Evolutionary conservation across 1,140 invertebrate genomes (phyloP).

Genomic region (Agrypnia vestita): DNA sequence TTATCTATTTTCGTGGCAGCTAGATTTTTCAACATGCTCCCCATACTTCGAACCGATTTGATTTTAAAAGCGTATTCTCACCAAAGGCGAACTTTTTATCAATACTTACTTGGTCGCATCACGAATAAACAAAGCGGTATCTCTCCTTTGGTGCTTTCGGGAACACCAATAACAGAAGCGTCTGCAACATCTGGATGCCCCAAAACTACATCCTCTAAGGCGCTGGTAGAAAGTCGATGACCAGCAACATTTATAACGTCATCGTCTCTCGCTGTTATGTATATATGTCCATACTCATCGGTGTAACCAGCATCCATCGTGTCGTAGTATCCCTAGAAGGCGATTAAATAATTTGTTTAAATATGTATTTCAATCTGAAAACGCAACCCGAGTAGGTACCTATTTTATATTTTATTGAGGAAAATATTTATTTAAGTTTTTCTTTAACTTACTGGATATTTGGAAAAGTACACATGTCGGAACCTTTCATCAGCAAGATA

Average conservation of each 20-base stretch:
- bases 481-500: slow-evolving; percentile 89
- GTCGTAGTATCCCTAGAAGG: slow-evolving; percentile 90
- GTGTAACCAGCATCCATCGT: slow-evolving; percentile 95
- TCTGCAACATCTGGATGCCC: slow-evolving; percentile 88
- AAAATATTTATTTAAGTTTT: too few relatives aligned
- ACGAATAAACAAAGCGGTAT: slow-evolving; percentile 92
- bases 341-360: too few relatives aligned
- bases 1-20: too few relatives aligned
- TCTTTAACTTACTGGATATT: slow-evolving; percentile 79
- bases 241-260: slow-evolving; percentile 98
- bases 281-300: slow-evolving; percentile 89
- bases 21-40: too few relatives aligned
- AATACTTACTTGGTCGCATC: slow-evolving; percentile 68
- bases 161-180: slow-evolving; percentile 90
- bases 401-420: too few relatives aligned
- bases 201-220: slow-evolving; percentile 91
- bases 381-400: too few relatives aligned
- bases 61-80: too few relatives aligned
- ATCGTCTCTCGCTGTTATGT: slow-evolving; percentile 91
- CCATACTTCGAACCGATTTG: too few relatives aligned
- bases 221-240: slow-evolving; percentile 89
- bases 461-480: slow-evolving; percentile 85
- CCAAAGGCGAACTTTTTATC: too few relatives aligned
- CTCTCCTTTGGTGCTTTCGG: slow-evolving; percentile 91
- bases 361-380: too few relatives aligned